Evolutionary conservation across 1,140 invertebrate genomes (phyloP).

Genomic region (Cydia splendana): DNA sequence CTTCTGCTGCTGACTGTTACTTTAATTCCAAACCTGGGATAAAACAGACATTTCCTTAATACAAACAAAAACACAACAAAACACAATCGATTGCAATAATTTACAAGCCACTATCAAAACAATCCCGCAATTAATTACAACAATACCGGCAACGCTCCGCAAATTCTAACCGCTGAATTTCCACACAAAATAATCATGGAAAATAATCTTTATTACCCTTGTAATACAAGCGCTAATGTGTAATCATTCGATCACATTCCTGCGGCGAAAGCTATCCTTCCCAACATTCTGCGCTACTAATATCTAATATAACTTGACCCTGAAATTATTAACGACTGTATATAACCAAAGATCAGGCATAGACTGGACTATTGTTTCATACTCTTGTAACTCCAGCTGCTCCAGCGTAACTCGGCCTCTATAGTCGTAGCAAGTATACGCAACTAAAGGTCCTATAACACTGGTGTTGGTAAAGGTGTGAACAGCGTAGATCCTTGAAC

Average conservation of each 20-base stretch:
- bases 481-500: constrained; percentile 1
- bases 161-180: background rate
- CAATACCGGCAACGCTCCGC: constrained; percentile 3
- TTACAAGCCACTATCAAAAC: constrained; percentile 2
- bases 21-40: too few relatives aligned
- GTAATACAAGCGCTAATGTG: background rate
- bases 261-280: constrained; percentile 20
- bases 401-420: background rate
- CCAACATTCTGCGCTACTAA: background rate
- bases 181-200: background rate
- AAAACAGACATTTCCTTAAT: too few relatives aligned
- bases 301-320: background rate
- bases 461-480: background rate
- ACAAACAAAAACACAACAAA: background rate
- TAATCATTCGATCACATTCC: constrained; percentile 18
- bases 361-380: background rate
- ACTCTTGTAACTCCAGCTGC: background rate
- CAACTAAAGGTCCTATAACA: background rate
- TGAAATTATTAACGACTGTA: background rate
- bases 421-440: background rate
- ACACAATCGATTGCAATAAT: background rate
- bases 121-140: background rate
- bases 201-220: background rate
- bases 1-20: too few relatives aligned
- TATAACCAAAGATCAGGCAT: background rate